A percentile compares a stretch with the other conserved stretches of the same genome.
Evolutionary conservation across 2,888 invertebrate species (phyloP).

Genomic region (Leptarthrus brevirostris): DNA sequence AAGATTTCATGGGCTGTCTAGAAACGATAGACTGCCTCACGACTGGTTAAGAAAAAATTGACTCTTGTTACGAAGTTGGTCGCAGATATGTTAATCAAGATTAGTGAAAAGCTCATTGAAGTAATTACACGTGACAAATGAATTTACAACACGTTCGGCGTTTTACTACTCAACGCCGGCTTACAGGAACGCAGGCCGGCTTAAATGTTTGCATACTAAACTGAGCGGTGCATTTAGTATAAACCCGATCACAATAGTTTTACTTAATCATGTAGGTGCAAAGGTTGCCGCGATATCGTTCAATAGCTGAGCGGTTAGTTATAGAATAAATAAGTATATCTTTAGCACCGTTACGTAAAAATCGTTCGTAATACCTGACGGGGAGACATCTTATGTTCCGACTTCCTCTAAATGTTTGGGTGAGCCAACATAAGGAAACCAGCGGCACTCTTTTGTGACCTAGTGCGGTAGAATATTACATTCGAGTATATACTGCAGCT

Average conservation of each 20-base stretch:
- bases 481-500: not conserved
- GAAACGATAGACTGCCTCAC: not conserved
- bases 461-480: not conserved
- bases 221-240: not conserved
- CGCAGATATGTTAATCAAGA: slow-evolving; percentile 39
- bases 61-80: not conserved
- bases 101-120: not conserved
- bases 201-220: not conserved
- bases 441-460: too few species aligned
- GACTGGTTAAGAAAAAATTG: not conserved
- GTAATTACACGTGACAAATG: slow-evolving; percentile 45
- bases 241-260: not conserved
- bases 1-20: slow-evolving; percentile 23
- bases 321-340: slow-evolving; percentile 30
- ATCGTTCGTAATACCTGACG: not conserved
- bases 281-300: not conserved
- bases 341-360: slow-evolving; percentile 22
- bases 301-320: not conserved
- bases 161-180: not conserved
- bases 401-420: too few species aligned
- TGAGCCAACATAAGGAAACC: not conserved
- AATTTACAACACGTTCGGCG: slow-evolving; percentile 20
- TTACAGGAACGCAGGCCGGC: not conserved
- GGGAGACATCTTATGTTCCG: not conserved
- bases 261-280: too few species aligned